These are phyloP conservation scores for Lycaon pictus DNA, from an alignment of 2,113 vertebrate species.

Conservation along the genomic window DNA sequence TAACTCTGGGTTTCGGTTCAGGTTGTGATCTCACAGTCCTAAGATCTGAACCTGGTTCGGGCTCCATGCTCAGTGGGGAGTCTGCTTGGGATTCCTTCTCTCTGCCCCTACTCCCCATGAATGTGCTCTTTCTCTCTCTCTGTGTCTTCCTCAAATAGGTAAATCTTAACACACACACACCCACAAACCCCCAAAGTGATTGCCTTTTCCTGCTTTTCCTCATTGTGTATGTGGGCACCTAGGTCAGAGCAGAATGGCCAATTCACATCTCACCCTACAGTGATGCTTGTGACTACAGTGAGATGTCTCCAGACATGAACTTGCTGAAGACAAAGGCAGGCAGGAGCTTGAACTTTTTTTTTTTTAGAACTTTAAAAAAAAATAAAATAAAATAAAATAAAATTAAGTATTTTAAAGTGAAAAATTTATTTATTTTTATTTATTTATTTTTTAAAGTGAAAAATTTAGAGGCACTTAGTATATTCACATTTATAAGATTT, in stretches of 20 bases:
- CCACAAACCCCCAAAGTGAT: not conserved
- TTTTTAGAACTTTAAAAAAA: not conserved
- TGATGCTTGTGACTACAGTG: not conserved
- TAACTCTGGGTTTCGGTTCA: not conserved
- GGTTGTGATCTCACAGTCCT: not conserved
- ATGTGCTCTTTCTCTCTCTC: not conserved
- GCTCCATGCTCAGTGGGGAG: not conserved
- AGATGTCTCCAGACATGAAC: not conserved
- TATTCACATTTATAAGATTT: not conserved
- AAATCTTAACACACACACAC: not conserved
- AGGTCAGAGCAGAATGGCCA: not conserved
- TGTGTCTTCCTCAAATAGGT: not conserved
- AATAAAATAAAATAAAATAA: no score
- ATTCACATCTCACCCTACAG: not conserved
- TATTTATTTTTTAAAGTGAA: slow-evolving; percentile 43
- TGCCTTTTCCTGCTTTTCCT: not conserved
- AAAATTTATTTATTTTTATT: no score
- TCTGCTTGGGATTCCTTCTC: not conserved
- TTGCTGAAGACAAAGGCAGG: not conserved
- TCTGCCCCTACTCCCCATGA: not conserved
- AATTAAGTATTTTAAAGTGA: slow-evolving; percentile 7
- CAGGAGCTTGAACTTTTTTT: not conserved
- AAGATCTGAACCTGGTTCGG: not conserved
- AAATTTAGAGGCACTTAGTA: not conserved
- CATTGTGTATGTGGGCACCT: not conserved